Evolutionary conservation across 2,888 invertebrate species (phyloP).

Genomic region (Orthosia incerta): DNA sequence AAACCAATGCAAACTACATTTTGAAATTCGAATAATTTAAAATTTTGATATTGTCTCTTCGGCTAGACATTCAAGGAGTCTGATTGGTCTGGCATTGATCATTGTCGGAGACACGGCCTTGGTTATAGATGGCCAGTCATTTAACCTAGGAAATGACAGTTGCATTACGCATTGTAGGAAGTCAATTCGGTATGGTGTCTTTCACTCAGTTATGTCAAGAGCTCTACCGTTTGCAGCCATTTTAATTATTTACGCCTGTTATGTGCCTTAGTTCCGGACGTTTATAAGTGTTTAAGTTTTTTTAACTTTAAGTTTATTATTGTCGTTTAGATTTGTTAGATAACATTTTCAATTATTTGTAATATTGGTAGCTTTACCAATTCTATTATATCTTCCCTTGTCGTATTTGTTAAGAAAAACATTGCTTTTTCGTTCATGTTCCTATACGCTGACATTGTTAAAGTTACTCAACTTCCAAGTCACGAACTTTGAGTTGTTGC

Average conservation of each 20-base stretch:
- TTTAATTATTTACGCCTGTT: constrained; percentile 38
- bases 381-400: neutral
- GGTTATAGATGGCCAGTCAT: constrained; percentile 47
- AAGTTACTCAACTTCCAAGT: constrained; percentile 53
- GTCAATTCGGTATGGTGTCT: constrained; percentile 67
- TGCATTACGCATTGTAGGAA: constrained; percentile 67
- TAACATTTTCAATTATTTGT: neutral
- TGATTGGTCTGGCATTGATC: constrained; percentile 25
- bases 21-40: constrained; percentile 57
- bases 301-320: constrained; percentile 5
- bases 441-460: constrained; percentile 15
- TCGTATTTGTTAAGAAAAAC: neutral
- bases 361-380: no score
- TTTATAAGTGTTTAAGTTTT: constrained; percentile 7
- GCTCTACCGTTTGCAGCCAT: constrained; percentile 36
- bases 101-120: constrained; percentile 52
- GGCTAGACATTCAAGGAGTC: constrained; percentile 62
- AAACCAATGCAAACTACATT: constrained; percentile 70
- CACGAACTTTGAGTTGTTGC: constrained; percentile 60
- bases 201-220: constrained; percentile 64
- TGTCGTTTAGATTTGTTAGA: neutral
- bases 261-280: constrained; percentile 34
- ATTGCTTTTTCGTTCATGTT: neutral
- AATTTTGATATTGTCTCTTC: constrained; percentile 60
- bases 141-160: constrained; percentile 69